Evolutionary conservation across 2,113 vertebrate genomes (phyloP).

Genomic region (Cynoglossus semilaevis): DNA sequence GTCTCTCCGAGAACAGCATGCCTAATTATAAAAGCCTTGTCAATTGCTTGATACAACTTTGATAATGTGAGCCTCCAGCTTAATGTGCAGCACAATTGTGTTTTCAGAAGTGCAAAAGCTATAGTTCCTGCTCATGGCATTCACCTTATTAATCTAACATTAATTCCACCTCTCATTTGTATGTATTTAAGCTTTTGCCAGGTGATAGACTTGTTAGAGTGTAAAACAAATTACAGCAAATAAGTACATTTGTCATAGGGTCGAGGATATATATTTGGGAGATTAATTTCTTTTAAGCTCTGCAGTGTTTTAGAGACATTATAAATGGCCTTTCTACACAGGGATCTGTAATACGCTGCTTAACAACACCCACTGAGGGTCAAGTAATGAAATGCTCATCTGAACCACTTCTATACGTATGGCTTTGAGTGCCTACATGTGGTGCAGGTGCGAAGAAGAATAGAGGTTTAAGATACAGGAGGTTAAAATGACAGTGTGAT

Average conservation of each 20-base stretch:
- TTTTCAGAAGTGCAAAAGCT: constrained; percentile 55
- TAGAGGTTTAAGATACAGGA: too few species aligned
- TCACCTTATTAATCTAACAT: constrained; percentile 63
- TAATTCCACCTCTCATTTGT: constrained; percentile 54
- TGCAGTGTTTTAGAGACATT: constrained; percentile 69
- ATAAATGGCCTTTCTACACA: constrained; percentile 56
- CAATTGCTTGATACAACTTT: constrained; percentile 67
- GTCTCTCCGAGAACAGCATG: constrained; percentile 63
- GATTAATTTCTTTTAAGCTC: constrained; percentile 65
- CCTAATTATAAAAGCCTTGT: constrained; percentile 69
- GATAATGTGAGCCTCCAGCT: constrained; percentile 66
- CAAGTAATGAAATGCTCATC: constrained; percentile 6
- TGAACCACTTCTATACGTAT: too few species aligned
- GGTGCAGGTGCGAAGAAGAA: too few species aligned
- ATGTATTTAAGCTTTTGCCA: constrained; percentile 58
- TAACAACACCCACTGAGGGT: constrained; percentile 27
- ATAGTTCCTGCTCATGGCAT: constrained; percentile 60
- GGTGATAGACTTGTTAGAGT: constrained; percentile 46
- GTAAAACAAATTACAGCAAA: constrained; percentile 19
- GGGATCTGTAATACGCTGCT: constrained; percentile 46
- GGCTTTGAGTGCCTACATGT: too few species aligned
- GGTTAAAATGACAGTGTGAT: too few species aligned
- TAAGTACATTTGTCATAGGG: constrained; percentile 53
- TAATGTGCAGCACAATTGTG: constrained; percentile 56
- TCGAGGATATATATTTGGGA: constrained; percentile 57